phyloP scores from a whole-genome alignment of 1,140 invertebrate species.

The Steinernema khuongi region DNA sequence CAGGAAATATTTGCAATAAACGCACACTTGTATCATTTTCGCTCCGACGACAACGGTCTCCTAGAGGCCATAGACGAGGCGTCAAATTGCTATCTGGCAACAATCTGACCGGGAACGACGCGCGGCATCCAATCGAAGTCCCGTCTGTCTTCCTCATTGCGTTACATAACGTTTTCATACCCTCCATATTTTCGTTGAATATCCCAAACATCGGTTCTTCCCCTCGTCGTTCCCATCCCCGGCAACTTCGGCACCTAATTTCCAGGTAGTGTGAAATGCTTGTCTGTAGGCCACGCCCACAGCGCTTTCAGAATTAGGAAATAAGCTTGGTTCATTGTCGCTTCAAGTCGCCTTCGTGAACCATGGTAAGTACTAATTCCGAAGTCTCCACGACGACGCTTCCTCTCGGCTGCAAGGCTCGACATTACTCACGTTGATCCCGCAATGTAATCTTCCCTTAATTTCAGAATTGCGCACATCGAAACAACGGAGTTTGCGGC shows the following conservation, averaged over 20 bases:
- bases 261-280: not conserved
- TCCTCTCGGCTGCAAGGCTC: no score
- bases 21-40: not conserved
- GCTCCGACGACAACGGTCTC: not conserved
- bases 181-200: not conserved
- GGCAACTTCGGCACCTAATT: slow-evolving; percentile 2
- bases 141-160: not conserved
- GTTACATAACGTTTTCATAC: not conserved
- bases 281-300: not conserved
- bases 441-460: no score
- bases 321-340: slow-evolving; percentile 16
- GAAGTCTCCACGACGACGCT: no score
- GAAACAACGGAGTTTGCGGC: not conserved
- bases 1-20: slow-evolving; percentile 4
- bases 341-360: not conserved
- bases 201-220: not conserved
- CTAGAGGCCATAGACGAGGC: not conserved
- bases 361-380: slow-evolving; percentile 1
- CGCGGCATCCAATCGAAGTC: not conserved
- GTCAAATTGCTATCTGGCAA: not conserved
- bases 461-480: not conserved
- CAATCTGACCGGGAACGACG: not conserved
- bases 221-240: not conserved
- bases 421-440: no score
- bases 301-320: slow-evolving; percentile 5